phyloP scores from a whole-genome alignment of 2,888 invertebrate species.

The Desoria tigrina region DNA sequence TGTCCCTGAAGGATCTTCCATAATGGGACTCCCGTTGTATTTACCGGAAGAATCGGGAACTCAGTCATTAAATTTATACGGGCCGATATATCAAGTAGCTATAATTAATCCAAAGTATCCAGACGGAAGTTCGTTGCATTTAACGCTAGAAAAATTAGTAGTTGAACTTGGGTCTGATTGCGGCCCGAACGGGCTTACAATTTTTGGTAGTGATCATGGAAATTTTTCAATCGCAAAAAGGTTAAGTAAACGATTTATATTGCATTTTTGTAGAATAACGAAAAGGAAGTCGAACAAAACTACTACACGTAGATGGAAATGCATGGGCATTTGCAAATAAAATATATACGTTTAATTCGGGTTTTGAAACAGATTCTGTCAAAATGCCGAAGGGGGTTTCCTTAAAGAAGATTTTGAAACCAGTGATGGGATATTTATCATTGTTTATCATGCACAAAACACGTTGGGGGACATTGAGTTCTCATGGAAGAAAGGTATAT shows the following conservation, averaged over 20 bases:
- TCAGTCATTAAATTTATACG: neutral
- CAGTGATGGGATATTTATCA: neutral
- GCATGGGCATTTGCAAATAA: no score
- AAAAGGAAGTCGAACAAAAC: no score
- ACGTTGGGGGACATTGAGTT: neutral
- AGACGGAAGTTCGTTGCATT: constrained; percentile 18
- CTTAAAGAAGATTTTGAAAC: neutral
- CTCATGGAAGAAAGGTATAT: constrained; percentile 3
- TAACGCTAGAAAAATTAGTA: neutral
- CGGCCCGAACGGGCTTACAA: no score
- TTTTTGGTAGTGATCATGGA: constrained; percentile 24
- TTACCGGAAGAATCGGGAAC: constrained; percentile 19
- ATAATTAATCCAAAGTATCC: constrained; percentile 21
- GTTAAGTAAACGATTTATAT: no score
- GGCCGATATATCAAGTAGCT: neutral
- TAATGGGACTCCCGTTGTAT: neutral
- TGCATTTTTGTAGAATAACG: no score
- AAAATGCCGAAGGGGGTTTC: no score
- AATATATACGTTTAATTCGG: no score
- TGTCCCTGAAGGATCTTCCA: neutral
- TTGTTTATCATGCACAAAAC: neutral
- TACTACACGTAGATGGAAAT: no score
- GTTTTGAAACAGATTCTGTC: no score
- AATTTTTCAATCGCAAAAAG: constrained; percentile 10
- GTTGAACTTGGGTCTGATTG: neutral